Evolutionary conservation across 1,140 invertebrate genomes (phyloP), one percentile per base, ranked within the genome.

Genomic region (Aphelenchoides avenae): DNA sequence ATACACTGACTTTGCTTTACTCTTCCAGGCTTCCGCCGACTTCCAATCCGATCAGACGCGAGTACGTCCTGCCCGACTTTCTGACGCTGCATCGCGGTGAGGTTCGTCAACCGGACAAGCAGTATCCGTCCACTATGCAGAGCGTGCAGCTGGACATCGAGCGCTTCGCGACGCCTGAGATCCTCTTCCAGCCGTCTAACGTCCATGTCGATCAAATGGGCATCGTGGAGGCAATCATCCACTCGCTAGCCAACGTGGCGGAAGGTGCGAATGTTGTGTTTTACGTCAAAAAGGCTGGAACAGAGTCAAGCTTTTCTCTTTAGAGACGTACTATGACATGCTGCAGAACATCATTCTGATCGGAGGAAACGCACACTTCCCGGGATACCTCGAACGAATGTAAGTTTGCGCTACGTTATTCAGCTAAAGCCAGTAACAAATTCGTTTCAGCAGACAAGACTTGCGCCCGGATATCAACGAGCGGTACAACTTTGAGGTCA

Each of bases 61-160:
- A 97, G 71, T 98, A 98, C 79, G 86, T 98, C 0, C 79, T 99
- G 47, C 94, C 94, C 0, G 93, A 98, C 80, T 96, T 89, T 70
- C 89, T 88, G 0, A 86, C 85, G 1, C 83, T 91, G 3, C 84
- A 86, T 67, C 79, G 89, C 61, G 90, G 91, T 7, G 89, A 85
- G 77, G 78, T 92, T 0, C 79, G 83, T 52, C 15, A 6, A 18
- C n/a, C 13, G 29, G 29, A 54, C 44, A 9, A 18, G 41, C 41
- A 18, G 18, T 13, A n/a, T 30, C 36, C 42, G 1, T 33, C n/a
- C 29, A 52, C 5, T n/a, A 9, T 13, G 33, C 31, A 9, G 50
- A 44, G 37, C 37, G 37, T n/a, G 15, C 47, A 27, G 15, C 80
- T 98, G 68, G 91, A 89, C 74, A 95, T 93, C 75, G 81, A 82